Conservation (phyloP, 2,797 vertebrate species). For the Pterois miles region DNA sequence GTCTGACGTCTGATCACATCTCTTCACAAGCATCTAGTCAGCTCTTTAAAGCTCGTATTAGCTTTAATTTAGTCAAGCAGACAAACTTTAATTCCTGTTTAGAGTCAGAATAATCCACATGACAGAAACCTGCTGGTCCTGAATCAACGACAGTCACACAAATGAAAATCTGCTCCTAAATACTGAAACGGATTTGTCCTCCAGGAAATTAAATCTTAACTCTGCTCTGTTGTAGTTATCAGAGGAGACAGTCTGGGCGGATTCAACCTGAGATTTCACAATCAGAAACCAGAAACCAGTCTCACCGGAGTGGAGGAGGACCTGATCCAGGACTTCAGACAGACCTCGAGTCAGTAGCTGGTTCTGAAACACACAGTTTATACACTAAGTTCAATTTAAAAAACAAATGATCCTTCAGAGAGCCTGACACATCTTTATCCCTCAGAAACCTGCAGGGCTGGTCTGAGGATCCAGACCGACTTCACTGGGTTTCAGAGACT, state of each 20-base stretch:
- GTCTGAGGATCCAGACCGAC: too few relatives aligned
- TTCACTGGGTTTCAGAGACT: too few relatives aligned
- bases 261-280: too few relatives aligned
- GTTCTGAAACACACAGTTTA: conserved; percentile 83
- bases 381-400: not conserved
- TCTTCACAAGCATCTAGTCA: not conserved
- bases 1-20: not conserved
- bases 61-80: not conserved
- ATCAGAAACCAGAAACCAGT: not conserved
- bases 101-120: not conserved
- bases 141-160: too few relatives aligned
- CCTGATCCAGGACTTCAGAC: conserved; percentile 89
- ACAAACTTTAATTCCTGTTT: not conserved
- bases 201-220: too few relatives aligned
- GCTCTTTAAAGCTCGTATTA: not conserved
- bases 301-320: conserved; percentile 83
- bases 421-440: not conserved
- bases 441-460: too few relatives aligned
- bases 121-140: too few relatives aligned
- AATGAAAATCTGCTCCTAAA: too few relatives aligned
- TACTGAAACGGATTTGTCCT: too few relatives aligned
- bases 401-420: not conserved
- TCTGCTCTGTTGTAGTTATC: too few relatives aligned
- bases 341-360: conserved; percentile 93
- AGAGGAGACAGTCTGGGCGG: too few relatives aligned